Base-by-base conservation (phyloP, 2,888 invertebrate genomes). In the Escarpia spicata region DNA sequence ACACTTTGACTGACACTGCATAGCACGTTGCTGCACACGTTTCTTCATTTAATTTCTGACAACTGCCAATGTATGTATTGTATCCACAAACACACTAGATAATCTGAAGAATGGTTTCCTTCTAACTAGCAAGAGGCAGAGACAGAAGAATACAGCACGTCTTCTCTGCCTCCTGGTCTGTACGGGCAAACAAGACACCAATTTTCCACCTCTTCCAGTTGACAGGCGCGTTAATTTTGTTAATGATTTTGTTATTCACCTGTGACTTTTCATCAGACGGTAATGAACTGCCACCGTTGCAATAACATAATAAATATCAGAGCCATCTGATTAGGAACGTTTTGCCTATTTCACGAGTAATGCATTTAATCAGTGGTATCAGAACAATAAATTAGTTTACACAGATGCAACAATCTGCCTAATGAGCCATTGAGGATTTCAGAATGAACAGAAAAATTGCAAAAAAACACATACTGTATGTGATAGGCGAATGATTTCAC, bases 231-330 rank as follows among this genome's bases (percentile, higher is more conserved):
- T 6, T 75, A 75, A 75, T 75, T 75, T 6, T 75, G 75, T 26
- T 75, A 75, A 75, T 75, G 75, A 75, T 75, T 75, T 75, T 75
- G 75, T 75, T 75, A 75, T 75, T 75, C 75, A 26, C 75, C 75
- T 75, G n/a, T 75, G 75, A 75, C n/a, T 75, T 75, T 75, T 75
- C 3, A n/a, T 75, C 75, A 75, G 75, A 75, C 26, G 75, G 75
- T 75, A 19, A 75, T 52, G 75, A 75, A 26, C 75, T 75, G 75
- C 19, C 75, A 75, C 26, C 19, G 3, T n/a, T 75, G 26, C 75
- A 75, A 75, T 75, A 75, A 75, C 75, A 75, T 75, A n/a, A 75
- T 75, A 15, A 75, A 75, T 75, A 75, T 75, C 75, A 75, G 26
- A 26, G 75, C 75, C 75, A 75, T 75, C 75, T 26, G 75, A 75